Evolutionary conservation across 2,113 vertebrate species (phyloP).

Genomic region (Callipepla californica): DNA sequence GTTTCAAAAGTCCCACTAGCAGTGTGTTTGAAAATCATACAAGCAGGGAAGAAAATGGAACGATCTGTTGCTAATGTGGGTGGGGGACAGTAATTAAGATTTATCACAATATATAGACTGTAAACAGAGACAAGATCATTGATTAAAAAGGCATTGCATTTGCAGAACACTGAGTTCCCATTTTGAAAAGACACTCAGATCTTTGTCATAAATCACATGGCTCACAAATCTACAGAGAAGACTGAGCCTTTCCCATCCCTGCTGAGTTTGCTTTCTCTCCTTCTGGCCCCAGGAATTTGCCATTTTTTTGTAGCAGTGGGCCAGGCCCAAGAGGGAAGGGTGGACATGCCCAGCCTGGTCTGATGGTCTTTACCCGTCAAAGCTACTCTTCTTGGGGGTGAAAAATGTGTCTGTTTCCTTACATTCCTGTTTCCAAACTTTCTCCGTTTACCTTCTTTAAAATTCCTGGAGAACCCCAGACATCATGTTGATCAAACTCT

Average conservation of each 20-base stretch:
- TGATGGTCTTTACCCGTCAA: not conserved
- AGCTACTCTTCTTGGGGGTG: not conserved
- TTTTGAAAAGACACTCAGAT: not conserved
- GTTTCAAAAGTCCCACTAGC: not conserved
- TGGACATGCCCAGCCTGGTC: not conserved
- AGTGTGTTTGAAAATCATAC: not conserved
- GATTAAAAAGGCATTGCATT: not conserved
- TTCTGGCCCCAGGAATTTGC: not conserved
- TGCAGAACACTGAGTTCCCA: not conserved
- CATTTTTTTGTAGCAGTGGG: not conserved
- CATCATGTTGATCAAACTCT: not conserved
- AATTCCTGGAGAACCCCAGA: not conserved
- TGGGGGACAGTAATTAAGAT: conserved; percentile 36
- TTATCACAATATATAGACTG: conserved; percentile 34
- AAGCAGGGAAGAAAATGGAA: not conserved
- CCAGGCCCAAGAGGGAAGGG: not conserved
- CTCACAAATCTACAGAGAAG: not conserved
- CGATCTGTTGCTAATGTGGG: not conserved
- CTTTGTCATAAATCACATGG: not conserved
- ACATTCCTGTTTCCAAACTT: not conserved
- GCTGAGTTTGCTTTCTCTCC: not conserved
- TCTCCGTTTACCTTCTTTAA: not conserved
- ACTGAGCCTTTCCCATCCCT: not conserved
- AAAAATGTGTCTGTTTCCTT: not conserved
- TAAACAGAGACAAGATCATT: conserved; percentile 4